Base-by-base conservation (phyloP, 92 coral and sea anemone genomes). In the Scolanthus callimorphus region DNA sequence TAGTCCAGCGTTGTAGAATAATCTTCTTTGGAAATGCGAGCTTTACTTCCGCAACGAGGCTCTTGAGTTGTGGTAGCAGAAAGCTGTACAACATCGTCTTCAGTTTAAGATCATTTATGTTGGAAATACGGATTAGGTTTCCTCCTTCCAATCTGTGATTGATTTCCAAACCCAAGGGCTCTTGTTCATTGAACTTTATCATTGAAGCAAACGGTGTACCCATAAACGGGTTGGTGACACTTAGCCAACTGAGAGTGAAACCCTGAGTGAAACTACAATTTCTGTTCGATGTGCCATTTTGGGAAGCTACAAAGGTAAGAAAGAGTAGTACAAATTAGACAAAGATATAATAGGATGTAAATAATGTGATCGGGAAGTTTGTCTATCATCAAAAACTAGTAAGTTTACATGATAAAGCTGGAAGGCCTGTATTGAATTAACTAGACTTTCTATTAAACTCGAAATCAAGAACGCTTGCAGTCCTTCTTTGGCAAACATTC, bases 141-240 rank as follows among this genome's bases (percentile, higher is more conserved):
- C 71, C 71, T 11, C 71, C 71, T 2, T 3, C 9, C 39, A 65
- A 25, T 30, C 39, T 22, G 25, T 65, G 60, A 19, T 51, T 49
- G 4, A 65, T 12, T 15, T 28, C 58, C 2, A 65, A 34, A 38
- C 25, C 50, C 38, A 65, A 17, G 30, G 61, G 51, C 25, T 31
- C 37, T 20, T 25, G 6, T 13, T 1, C 52, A 1, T 28, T 48
- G 22, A 39, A 51, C 25, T 30, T 21, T 2, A 65, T 20, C 39
- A 65, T 51, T 17, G 20, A 2, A 0, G 15, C 48, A 30, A 51
- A 51, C 17, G 61, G 71, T 51, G 71, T 65, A 0, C 60, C 60
- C 22, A 17, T 29, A 3, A 50, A 39, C n/a, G 57, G 60, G 24
- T 51, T 30, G 15, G 20, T 20, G 31, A 41, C 13, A 0, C 26